phyloP scores from a whole-genome alignment of 2,113 vertebrate genomes.

The Gadus macrocephalus region DNA sequence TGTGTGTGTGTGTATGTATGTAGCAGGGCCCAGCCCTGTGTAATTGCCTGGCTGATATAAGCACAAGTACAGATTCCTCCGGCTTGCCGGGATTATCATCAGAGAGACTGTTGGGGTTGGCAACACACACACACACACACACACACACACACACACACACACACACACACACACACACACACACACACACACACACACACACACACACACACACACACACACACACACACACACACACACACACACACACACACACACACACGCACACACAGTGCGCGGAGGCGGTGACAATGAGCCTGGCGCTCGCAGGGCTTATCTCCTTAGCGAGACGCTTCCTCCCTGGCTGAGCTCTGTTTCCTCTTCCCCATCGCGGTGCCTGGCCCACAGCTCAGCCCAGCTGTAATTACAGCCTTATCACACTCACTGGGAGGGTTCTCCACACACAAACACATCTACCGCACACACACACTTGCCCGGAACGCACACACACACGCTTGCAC shows the following conservation, averaged over 20 bases:
- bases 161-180: constrained; percentile 23
- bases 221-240: constrained; percentile 17
- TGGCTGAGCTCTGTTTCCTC: constrained; percentile 65
- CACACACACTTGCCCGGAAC: constrained; percentile 39
- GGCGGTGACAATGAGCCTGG: constrained; percentile 54
- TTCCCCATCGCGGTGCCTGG: constrained; percentile 63
- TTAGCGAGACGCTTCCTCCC: constrained; percentile 68
- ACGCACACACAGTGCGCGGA: constrained; percentile 29
- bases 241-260: constrained; percentile 26
- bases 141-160: constrained; percentile 29
- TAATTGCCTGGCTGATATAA: constrained; percentile 67
- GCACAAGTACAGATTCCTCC: constrained; percentile 58
- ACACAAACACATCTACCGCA: constrained; percentile 25
- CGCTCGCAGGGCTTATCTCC: constrained; percentile 67
- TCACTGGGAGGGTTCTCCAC: constrained; percentile 45
- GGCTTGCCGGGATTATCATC: constrained; percentile 66
- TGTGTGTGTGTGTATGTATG: constrained; percentile 30
- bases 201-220: neutral
- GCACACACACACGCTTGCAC: constrained; percentile 35
- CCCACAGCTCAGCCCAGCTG: constrained; percentile 62
- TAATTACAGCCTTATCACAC: constrained; percentile 73
- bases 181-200: neutral
- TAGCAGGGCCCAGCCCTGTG: constrained; percentile 51
- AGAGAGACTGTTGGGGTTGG: constrained; percentile 64
- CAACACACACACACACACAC: constrained; percentile 23